Percentiles rank a stretch among this genome's conserved stretches.
Conservation (phyloP, 2,113 vertebrate genomes). For the Grammomys dolichurus region DNA sequence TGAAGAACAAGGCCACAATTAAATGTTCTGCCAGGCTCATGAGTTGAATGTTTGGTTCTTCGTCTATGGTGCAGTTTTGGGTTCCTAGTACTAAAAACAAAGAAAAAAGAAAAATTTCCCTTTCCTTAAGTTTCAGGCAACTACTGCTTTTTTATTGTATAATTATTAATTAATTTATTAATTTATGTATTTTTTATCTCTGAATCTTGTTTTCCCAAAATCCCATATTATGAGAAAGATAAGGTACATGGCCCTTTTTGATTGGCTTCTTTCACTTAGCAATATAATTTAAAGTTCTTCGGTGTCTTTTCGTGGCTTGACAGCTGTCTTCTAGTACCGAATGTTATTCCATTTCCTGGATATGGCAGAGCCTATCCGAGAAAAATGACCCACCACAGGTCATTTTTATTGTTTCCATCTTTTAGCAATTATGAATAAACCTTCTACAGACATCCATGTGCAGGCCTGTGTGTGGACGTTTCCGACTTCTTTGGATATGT, state of each 20-base stretch:
- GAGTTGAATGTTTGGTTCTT: no score
- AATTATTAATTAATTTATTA: no score
- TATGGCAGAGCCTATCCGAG: not conserved
- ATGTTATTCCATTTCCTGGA: not conserved
- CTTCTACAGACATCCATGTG: not conserved
- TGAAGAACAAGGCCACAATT: not conserved
- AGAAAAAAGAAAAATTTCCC: not conserved
- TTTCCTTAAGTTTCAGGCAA: not conserved
- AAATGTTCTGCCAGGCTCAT: not conserved
- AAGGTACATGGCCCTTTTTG: not conserved
- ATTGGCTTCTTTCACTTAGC: constrained; percentile 24
- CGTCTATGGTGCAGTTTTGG: not conserved
- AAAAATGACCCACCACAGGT: not conserved
- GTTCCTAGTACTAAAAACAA: not conserved
- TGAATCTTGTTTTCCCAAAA: constrained; percentile 1
- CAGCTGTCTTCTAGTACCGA: not conserved
- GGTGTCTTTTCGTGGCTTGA: not conserved
- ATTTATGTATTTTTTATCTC: not conserved
- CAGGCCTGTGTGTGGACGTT: not conserved
- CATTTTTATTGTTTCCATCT: constrained; percentile 2
- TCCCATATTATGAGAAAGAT: not conserved
- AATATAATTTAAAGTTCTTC: not conserved
- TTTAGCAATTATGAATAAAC: constrained; percentile 35
- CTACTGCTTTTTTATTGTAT: not conserved
- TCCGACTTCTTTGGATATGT: constrained; percentile 15